These are phyloP conservation scores for Leptopilina clavipes DNA, from an alignment of 1,140 invertebrate genomes.

Conservation along the genomic window DNA sequence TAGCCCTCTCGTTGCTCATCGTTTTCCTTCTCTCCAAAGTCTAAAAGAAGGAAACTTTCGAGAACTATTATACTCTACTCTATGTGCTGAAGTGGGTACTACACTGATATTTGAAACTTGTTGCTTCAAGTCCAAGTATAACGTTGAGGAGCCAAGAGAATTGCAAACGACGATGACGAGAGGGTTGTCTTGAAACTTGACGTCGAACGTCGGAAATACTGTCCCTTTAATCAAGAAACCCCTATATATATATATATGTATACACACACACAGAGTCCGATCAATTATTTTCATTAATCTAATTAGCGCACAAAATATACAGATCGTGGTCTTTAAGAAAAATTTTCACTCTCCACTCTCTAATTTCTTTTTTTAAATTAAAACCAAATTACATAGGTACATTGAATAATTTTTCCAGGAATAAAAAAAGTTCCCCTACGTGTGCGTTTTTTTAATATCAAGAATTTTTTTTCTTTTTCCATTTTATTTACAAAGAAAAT, in stretches of 20 bases:
- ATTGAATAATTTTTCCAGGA: too few species aligned
- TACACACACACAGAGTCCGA: too few species aligned
- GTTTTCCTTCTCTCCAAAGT: background rate
- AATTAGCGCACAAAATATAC: background rate
- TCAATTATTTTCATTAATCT: conserved; percentile 3
- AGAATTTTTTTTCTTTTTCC: too few species aligned
- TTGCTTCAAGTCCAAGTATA: conserved; percentile 26
- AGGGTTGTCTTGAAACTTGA: conserved; percentile 10
- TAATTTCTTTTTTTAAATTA: too few species aligned
- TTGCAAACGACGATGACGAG: background rate
- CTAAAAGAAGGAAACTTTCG: conserved; percentile 16
- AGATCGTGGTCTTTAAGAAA: too few species aligned
- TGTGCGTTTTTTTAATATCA: too few species aligned
- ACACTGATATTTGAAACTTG: conserved; percentile 22
- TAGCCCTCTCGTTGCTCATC: background rate
- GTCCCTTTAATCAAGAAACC: background rate
- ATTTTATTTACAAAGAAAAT: too few species aligned
- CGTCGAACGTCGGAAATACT: background rate
- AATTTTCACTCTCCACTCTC: too few species aligned
- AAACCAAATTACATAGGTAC: too few species aligned
- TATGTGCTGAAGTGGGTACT: background rate
- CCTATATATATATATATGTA: background rate
- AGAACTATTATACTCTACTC: conserved; percentile 7
- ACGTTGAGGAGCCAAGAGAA: background rate
- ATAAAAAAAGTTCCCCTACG: too few species aligned